phyloP scores from a whole-genome alignment of 2,797 vertebrate species.

The Kryptopterus vitreolus region DNA sequence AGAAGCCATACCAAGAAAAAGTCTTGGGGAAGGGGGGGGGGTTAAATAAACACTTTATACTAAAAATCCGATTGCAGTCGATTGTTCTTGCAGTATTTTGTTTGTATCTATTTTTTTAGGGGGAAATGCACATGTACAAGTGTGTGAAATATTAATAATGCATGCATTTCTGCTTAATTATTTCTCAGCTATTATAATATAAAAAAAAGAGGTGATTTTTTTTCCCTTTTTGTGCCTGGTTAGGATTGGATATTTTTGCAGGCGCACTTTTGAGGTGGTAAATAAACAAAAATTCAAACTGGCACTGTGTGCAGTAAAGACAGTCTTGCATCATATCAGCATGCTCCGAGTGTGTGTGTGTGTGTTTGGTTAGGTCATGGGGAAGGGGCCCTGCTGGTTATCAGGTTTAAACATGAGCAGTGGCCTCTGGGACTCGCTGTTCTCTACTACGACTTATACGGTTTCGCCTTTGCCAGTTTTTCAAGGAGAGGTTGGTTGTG shows the following conservation, averaged over 20 bases:
- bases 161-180: too few species aligned
- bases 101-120: neutral
- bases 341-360: constrained; percentile 12
- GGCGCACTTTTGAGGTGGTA: neutral
- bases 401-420: constrained; percentile 68
- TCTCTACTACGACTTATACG: constrained; percentile 40
- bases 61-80: constrained; percentile 33
- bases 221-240: neutral
- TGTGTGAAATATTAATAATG: too few species aligned
- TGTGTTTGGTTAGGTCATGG: constrained; percentile 32
- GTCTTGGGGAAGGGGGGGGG: constrained; percentile 22
- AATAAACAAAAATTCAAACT: neutral
- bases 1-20: constrained; percentile 74
- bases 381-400: constrained; percentile 64
- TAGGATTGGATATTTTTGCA: neutral
- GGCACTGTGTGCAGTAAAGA: neutral
- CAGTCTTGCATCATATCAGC: constrained; percentile 25
- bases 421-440: constrained; percentile 60
- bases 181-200: too few species aligned
- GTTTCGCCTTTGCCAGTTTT: constrained; percentile 33
- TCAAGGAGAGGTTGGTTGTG: constrained; percentile 4
- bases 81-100: constrained; percentile 11
- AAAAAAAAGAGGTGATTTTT: neutral
- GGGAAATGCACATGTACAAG: too few species aligned
- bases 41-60: constrained; percentile 73